Conservation (phyloP, 2,113 vertebrate species). For the Gavialis gangeticus region DNA sequence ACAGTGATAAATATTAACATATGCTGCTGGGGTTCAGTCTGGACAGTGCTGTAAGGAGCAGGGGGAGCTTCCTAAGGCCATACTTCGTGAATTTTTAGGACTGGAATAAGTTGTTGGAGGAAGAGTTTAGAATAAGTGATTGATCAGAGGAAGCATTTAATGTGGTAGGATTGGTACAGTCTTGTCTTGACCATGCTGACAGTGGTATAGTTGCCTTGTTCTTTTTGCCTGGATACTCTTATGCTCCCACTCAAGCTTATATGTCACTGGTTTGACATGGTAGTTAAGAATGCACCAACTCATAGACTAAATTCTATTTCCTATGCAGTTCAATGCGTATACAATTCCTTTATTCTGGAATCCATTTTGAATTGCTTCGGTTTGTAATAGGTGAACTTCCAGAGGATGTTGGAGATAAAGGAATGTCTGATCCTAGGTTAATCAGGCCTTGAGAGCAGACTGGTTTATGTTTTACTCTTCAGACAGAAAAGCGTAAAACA, state of each 20-base stretch:
- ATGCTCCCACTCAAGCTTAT: not conserved
- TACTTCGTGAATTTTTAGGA: not conserved
- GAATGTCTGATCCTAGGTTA: not conserved
- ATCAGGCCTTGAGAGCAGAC: not conserved
- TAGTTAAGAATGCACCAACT: not conserved
- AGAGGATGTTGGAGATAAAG: not conserved
- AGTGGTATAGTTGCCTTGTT: not conserved
- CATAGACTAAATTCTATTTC: not conserved
- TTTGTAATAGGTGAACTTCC: not conserved
- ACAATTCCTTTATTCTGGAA: not conserved
- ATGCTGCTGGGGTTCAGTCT: not conserved
- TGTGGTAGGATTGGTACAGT: not conserved
- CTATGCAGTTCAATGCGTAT: not conserved
- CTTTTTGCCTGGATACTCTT: not conserved
- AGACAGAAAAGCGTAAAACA: not conserved
- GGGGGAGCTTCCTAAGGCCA: not conserved
- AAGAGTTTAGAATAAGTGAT: not conserved
- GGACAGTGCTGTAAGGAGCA: not conserved
- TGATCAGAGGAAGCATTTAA: not conserved
- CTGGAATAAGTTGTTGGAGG: not conserved
- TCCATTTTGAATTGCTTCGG: not conserved
- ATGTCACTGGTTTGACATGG: not conserved
- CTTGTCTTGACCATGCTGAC: not conserved
- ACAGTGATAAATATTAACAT: not conserved
- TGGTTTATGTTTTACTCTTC: not conserved